Evolutionary conservation across 1,140 invertebrate species (phyloP), one percentile per base, ranked within the genome.

Genomic region (Papilio helenus): DNA sequence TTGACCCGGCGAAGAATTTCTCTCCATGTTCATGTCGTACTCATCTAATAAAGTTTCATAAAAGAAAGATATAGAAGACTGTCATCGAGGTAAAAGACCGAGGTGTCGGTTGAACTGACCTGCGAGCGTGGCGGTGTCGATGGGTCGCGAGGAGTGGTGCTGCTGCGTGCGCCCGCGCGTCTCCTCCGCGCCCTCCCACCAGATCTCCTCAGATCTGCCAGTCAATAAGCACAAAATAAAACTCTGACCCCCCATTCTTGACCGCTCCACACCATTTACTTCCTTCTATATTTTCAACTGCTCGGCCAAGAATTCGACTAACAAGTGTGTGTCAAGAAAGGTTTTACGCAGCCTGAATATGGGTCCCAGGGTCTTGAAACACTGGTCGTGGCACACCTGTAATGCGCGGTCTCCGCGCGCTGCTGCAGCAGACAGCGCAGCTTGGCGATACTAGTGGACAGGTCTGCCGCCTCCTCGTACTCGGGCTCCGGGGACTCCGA

Each of bases 401-500:
- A 82, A 39, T 79, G 82, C 7, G 83, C 71, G 16, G 83, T 81
- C 34, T 90, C 86, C 0, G 95, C 95, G 81, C 96, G 95, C 84
- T 96, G 96, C 84, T 96, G 96, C 49, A 97, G 90, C 77, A 97
- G 88, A 85, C 95, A 96, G 49, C 97, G 89, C 34, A 97, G 90
- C 86, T 97, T 96, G n/a, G 96, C 97, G 84, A 97, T 97, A 46
- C 96, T 97, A 51, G 96, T 95, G 16, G 96, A 96, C 80, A 97
- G 95, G 89, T 97, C 96, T 2, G 96, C 96, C 1, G 96, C 95
- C 84, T 97, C 97, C 88, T 97, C 97, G 86, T 97, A 97, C 83
- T 97, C 95, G 0, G 96, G 96, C 85, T 96, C 95, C 0, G 95
- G 95, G 81, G 95, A 95, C 46, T 94, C 94, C 0, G 85, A 76